A percentile compares a stretch with the other conserved stretches of the same genome.
phyloP scores from a whole-genome alignment of 2,113 vertebrate species.

The Tyto alba region DNA sequence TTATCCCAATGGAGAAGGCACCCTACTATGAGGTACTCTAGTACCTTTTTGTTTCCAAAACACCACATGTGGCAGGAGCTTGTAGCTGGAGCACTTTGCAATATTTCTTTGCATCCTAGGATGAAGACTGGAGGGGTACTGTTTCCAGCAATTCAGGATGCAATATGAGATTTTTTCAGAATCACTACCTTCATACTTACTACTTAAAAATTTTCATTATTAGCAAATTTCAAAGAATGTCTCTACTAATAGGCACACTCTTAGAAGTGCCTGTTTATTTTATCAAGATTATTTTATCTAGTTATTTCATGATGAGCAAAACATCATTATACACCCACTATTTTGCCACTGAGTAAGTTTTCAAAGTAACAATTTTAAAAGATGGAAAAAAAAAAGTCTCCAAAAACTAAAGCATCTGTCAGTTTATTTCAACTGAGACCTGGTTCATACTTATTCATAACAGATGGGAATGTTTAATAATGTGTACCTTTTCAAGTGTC shows the following conservation, averaged over 20 bases:
- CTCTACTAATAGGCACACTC: neutral
- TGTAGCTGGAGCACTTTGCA: neutral
- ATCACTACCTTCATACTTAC: neutral
- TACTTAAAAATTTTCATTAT: neutral
- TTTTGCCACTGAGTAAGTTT: neutral
- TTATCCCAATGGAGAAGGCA: neutral
- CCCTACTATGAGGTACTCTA: neutral
- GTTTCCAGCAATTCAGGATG: neutral
- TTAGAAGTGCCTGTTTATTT: neutral
- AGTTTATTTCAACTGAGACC: neutral
- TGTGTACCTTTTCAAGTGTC: neutral
- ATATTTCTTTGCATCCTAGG: neutral
- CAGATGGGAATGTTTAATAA: neutral
- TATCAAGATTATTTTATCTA: neutral
- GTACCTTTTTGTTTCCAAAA: neutral
- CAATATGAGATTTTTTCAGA: neutral
- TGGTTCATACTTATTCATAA: neutral
- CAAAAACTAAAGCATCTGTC: neutral
- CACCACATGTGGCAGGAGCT: neutral
- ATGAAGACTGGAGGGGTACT: neutral
- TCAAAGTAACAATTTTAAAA: neutral
- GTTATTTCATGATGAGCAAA: neutral
- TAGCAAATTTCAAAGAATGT: neutral
- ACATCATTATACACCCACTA: neutral
- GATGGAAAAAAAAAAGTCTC: fast-evolving